Evolutionary conservation across 2,888 invertebrate species (phyloP), one percentile per base, ranked within the genome.

Genomic region (Aporophyla lueneburgensis): DNA sequence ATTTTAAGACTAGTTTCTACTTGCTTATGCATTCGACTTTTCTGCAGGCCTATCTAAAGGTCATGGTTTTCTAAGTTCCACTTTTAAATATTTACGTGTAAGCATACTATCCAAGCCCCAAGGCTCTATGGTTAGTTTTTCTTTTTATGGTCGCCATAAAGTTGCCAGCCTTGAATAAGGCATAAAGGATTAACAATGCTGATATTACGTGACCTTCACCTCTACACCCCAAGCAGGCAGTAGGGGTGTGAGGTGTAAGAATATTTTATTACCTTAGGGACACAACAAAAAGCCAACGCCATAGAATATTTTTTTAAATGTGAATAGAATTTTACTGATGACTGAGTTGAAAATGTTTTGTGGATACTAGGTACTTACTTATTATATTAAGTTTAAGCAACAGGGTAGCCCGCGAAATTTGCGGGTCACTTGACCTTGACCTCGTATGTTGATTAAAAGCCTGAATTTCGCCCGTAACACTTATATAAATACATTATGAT

Each of bases 131-230:
- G 51, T 33, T 67, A 76, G 51, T 46, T 51, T 27, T 71, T 21
- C 71, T 76, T 79, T 83, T 85, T 83, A 81, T 71, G 58, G 73
- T 58, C 56, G 54, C 73, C 53, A 85, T 81, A 85, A 76, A 83
- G 54, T 85, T 71, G 65, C 54, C 69, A 82, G 74, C 83, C 83
- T 85, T 83, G 83, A 85, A 65, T 69, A 43, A 67, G 70, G 77
- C 69, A 78, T 81, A 77, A 67, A 87, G 76, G 80, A 80, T 77
- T 83, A 76, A 86, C 63, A 71, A 71, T 71, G 75, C 67, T 76
- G 80, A 71, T 73, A 85, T 80, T 76, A 40, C 61, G 62, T 79
- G 81, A 68, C 86, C 86, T 86, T 86, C 76, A 85, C 77, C 77
- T 66, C 43, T 51, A 74, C 73, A 79, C 80, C 77, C 76, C 12